Evolutionary conservation across 2,113 vertebrate genomes (phyloP).

Genomic region (Coregonus clupeaformis): DNA sequence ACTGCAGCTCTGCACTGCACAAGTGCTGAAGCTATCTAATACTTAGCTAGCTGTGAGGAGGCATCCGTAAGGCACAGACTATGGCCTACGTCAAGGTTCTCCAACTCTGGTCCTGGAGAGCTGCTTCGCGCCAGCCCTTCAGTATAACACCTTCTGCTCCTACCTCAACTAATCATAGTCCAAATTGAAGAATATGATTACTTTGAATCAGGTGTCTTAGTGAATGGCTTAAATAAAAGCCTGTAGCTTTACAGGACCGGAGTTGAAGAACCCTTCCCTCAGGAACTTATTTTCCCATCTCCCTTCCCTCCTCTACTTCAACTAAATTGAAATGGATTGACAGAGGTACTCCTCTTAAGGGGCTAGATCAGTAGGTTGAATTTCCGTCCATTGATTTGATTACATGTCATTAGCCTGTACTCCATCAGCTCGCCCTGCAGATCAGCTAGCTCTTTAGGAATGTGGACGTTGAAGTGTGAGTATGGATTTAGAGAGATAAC

Average conservation of each 20-base stretch:
- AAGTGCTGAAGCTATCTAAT: background rate
- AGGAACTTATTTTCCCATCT: background rate
- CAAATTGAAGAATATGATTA: no score
- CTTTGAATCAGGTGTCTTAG: no score
- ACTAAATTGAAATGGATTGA: conserved; percentile 15
- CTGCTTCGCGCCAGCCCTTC: no score
- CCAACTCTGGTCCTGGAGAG: no score
- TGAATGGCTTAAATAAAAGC: no score
- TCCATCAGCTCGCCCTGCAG: conserved; percentile 18
- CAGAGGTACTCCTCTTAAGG: conserved; percentile 22
- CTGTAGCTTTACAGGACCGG: no score
- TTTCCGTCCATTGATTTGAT: conserved; percentile 62
- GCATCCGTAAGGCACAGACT: background rate
- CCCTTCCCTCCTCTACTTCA: background rate
- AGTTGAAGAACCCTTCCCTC: background rate
- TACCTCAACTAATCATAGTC: no score
- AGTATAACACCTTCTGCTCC: no score
- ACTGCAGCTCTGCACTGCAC: conserved; percentile 6
- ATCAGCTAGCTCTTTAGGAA: conserved; percentile 19
- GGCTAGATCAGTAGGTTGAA: conserved; percentile 32
- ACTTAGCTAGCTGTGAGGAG: background rate
- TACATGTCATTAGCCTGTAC: conserved; percentile 57
- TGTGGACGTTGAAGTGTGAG: background rate
- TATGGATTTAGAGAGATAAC: no score
- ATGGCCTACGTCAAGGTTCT: background rate